phyloP scores from a whole-genome alignment of 2,888 invertebrate genomes.

The Pecten maximus region DNA sequence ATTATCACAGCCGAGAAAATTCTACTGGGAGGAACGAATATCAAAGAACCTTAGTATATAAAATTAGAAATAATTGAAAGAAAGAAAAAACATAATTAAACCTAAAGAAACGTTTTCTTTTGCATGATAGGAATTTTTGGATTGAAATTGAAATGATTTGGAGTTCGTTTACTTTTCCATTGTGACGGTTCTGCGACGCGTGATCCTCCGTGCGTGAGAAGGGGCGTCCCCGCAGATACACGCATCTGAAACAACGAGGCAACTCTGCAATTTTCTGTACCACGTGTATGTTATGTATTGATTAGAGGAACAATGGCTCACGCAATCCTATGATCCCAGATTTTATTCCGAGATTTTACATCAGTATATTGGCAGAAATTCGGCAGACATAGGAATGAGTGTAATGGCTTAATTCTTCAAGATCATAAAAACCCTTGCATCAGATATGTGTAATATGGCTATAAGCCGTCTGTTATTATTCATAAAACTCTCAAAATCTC shows the following conservation, averaged over 20 bases:
- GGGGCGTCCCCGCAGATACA: conserved; percentile 31
- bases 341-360: not conserved
- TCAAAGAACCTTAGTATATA: not conserved
- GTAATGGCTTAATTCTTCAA: not conserved
- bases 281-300: not conserved
- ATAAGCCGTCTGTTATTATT: not conserved
- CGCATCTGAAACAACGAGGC: conserved; percentile 21
- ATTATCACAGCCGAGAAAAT: not conserved
- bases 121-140: not conserved
- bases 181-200: not conserved
- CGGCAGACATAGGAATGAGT: not conserved
- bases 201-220: conserved; percentile 26
- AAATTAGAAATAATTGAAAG: not conserved
- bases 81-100: conserved; percentile 26
- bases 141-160: conserved; percentile 12
- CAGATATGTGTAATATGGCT: not conserved
- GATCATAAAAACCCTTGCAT: not conserved
- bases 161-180: not conserved
- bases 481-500: not conserved
- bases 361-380: conserved; percentile 16
- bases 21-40: not conserved
- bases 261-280: conserved; percentile 27
- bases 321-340: not conserved
- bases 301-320: not conserved
- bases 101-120: not conserved